Conservation (phyloP, 2,888 invertebrate species). For the Lapara coniferarum region DNA sequence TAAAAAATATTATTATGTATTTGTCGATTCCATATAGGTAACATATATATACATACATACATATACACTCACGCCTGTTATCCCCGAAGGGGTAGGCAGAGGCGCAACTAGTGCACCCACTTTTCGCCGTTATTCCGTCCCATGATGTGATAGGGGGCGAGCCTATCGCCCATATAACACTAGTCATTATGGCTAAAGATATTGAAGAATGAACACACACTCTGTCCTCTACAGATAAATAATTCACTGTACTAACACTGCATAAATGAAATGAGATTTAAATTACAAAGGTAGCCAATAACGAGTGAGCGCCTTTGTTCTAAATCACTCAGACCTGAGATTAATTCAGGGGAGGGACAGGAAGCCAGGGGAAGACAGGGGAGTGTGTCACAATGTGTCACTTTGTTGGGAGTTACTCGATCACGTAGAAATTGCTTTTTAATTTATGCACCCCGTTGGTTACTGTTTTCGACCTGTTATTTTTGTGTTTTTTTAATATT, state of each 20-base stretch:
- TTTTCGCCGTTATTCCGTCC: too few relatives aligned
- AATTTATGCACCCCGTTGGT: constrained; percentile 8
- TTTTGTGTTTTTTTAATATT: background rate
- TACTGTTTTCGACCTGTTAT: background rate
- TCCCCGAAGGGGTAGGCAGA: too few relatives aligned
- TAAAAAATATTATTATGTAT: too few relatives aligned
- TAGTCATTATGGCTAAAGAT: too few relatives aligned
- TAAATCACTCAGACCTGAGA: background rate
- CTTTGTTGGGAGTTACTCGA: background rate
- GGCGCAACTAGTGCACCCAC: too few relatives aligned
- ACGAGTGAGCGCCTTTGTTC: constrained; percentile 9
- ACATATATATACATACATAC: too few relatives aligned
- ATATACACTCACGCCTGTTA: too few relatives aligned
- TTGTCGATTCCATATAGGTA: too few relatives aligned
- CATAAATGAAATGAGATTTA: background rate
- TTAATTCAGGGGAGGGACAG: constrained; percentile 7
- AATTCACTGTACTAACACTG: background rate
- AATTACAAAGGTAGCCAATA: background rate
- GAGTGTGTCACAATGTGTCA: constrained; percentile 15
- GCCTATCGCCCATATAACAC: too few relatives aligned
- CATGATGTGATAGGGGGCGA: too few relatives aligned
- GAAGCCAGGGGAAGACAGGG: background rate
- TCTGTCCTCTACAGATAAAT: background rate
- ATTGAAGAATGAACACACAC: background rate
- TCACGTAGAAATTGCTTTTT: constrained; percentile 21